Percentiles rank a stretch among this genome's conserved stretches.
phyloP scores from a whole-genome alignment of 2,797 vertebrate genomes.

The Champsocephalus esox region DNA sequence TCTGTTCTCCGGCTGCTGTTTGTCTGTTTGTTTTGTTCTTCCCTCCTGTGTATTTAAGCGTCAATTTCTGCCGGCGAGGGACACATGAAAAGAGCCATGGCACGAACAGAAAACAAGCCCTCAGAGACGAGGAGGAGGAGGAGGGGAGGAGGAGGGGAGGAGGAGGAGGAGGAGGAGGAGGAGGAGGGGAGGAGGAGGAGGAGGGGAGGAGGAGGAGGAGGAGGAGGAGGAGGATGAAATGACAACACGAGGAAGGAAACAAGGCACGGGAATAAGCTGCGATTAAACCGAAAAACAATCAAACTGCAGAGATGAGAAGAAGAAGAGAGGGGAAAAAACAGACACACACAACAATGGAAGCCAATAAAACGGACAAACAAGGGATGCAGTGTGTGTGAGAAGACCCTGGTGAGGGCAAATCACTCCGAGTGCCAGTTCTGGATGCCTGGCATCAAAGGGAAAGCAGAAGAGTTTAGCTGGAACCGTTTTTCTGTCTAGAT shows the following conservation, averaged over 20 bases:
- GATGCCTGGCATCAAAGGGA: slow-evolving; percentile 34
- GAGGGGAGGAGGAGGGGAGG: no score
- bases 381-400: slow-evolving; percentile 34
- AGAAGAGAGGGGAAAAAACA: slow-evolving; percentile 10
- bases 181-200: slow-evolving; percentile 44
- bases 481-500: slow-evolving; percentile 24
- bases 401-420: slow-evolving; percentile 54
- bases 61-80: slow-evolving; percentile 62
- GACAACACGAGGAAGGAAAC: slow-evolving; percentile 61
- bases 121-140: slow-evolving; percentile 53
- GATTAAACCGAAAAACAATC: slow-evolving; percentile 76
- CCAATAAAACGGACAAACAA: slow-evolving; percentile 67
- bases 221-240: slow-evolving; percentile 55
- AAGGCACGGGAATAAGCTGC: slow-evolving; percentile 66
- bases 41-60: slow-evolving; percentile 62
- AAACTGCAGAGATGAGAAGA: slow-evolving; percentile 62
- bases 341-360: slow-evolving; percentile 37
- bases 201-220: slow-evolving; percentile 46
- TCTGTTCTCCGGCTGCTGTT: slow-evolving; percentile 67
- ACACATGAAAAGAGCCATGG: slow-evolving; percentile 68
- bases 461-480: slow-evolving; percentile 37
- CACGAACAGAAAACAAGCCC: slow-evolving; percentile 77
- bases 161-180: slow-evolving; percentile 44
- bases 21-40: slow-evolving; percentile 70
- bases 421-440: slow-evolving; percentile 35